Base-by-base conservation (phyloP, 2,113 vertebrate species). In the Platysteira castanea region DNA sequence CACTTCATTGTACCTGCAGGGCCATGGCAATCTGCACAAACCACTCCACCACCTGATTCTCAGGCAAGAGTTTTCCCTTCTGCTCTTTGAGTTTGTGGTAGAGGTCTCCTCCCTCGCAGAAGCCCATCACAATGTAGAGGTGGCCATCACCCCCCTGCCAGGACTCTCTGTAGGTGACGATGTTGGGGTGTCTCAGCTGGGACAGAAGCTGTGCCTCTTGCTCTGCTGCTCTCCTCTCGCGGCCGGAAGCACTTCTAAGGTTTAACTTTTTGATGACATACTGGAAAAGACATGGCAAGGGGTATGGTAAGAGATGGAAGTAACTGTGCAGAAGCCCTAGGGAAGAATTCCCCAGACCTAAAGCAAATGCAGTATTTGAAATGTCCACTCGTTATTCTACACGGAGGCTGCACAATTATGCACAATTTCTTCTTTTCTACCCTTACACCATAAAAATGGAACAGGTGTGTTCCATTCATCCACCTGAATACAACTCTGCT, bases 1-100 rank as follows among this genome's bases (percentile, higher is more conserved):
- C 16, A 73, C 27, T 46, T 61, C 28, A 54, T 18, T 79, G 89
- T 97, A 99, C 99, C 99, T 99, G 99, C 65, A 99, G 97, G 6
- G 99, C 99, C 99, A 99, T 99, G 65, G 99, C 98, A 31, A 99
- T 99, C 97, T 99, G 99, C 46, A 99, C 99, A 95, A 99, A 99
- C 99, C 99, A 99, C 92, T 99, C 99, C 93, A 99, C 99, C 86
- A 99, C 99, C 95, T 99, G 99, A 93, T 95, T 98, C 97, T 99
- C 99, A 4, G 98, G 98, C 73, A 99, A 87, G 50, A 99, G 99
- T 75, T 98, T 99, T 22, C 99, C 99, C 69, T 99, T 99, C 91
- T 99, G 99, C 64, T 99, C 98, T 91, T 99, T 99, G 53, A 99
- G 99, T 64, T 98, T 98, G 93, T 99, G 99, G 94, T 99, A 99